Base-by-base conservation (phyloP, 1,140 invertebrate genomes). In the Brachionus koreanus region DNA sequence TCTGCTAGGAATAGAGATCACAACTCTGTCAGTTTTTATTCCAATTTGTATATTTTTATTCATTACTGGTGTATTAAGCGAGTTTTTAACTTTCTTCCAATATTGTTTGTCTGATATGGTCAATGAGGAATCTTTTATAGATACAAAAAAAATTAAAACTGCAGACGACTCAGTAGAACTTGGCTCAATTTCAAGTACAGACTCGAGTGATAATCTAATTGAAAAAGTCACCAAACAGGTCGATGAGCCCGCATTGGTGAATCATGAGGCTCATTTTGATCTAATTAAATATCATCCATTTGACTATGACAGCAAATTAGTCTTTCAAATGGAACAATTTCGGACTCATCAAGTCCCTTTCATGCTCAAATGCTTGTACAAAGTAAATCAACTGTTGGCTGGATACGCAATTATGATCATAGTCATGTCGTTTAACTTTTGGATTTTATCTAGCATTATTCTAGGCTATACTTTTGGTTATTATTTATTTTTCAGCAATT, bases 11-110 rank as follows among this genome's bases (percentile, higher is more conserved):
- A 9, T 57, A 3, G n/a, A 57, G 3, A 19, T 57, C n/a, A 57
- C 49, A 16, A 23, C n/a, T 23, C 16, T 57, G 16, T n/a, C 16
- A n/a, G 16, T 69, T 6, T 69, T 69, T 19, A 39, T 69, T 3
- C 37, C 16, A 37, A 37, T 69, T 19, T 69, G 65, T 42, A 37
- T 69, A 16, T 3, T 69, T 9, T 69, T 69, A 16, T 69, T 69
- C 65, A n/a, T 39, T 0, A 69, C n/a, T n/a, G 65, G 25, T 37
- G 35, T 69, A 7, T n/a, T 69, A 39, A 69, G 65, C 39, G 65
- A 69, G 37, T 69, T 69, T 69, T 69, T 69, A 39, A 69, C 33
- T 39, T 69, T 69, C 37, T 69, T 69, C 16, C 65, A 69, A 69
- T 39, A 39, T 39, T 69, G 65, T 69, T 2, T 69, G 37, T 19